Conservation (phyloP, 1,140 invertebrate genomes). For the Gryon sp. region DNA sequence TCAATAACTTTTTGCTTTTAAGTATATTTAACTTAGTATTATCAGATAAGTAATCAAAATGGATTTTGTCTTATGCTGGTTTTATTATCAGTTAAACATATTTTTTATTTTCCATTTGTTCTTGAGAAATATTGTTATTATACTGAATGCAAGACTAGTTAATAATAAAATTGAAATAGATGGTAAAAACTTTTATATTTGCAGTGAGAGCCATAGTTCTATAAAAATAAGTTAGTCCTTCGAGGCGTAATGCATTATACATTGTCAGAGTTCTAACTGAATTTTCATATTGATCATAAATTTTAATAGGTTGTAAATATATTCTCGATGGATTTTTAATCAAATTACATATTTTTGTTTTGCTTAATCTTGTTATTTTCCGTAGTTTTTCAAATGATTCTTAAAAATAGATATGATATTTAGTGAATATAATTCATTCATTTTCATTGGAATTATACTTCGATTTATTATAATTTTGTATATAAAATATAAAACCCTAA, state of each 20-base stretch:
- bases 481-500: no score
- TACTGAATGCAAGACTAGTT: not conserved
- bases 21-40: conserved; percentile 28
- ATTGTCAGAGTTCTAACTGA: conserved; percentile 7
- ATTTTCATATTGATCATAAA: conserved; percentile 26
- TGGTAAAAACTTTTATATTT: conserved; percentile 5
- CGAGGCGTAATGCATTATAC: conserved; percentile 21
- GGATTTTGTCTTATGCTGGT: no score
- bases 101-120: not conserved
- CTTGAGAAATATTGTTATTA: not conserved
- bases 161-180: conserved; percentile 7
- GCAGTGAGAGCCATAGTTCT: not conserved
- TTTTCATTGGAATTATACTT: no score
- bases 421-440: no score
- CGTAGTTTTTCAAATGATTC: not conserved
- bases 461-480: no score
- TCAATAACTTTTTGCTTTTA: conserved; percentile 56
- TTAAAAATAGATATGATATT: no score
- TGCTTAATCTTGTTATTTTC: not conserved
- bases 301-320: conserved; percentile 9
- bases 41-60: not conserved
- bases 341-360: not conserved
- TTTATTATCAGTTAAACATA: no score
- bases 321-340: not conserved
- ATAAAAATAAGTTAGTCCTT: conserved; percentile 28